phyloP scores from a whole-genome alignment of 2,888 invertebrate genomes.

The Volucella bombylans region DNA sequence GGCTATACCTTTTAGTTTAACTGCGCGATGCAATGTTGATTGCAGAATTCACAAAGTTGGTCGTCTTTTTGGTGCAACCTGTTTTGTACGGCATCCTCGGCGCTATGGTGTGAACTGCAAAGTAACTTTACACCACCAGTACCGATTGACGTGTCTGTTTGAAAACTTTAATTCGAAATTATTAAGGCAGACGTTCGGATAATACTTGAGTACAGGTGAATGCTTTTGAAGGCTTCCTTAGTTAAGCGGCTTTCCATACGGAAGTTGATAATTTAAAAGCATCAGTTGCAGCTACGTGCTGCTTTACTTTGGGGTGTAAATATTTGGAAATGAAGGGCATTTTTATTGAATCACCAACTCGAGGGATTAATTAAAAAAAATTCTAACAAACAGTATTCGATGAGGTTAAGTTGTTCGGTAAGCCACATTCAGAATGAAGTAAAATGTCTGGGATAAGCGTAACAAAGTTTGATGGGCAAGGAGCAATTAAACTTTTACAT shows the following conservation, averaged over 20 bases:
- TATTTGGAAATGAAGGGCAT: too few relatives aligned
- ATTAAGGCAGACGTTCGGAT: slow-evolving; percentile 4
- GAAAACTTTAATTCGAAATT: slow-evolving; percentile 34
- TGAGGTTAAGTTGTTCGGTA: too few relatives aligned
- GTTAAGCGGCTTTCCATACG: not conserved
- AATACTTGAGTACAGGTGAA: too few relatives aligned
- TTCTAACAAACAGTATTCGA: too few relatives aligned
- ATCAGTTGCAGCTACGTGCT: slow-evolving; percentile 6
- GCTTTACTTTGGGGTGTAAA: too few relatives aligned
- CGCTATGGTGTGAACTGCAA: not conserved
- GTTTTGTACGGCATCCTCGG: not conserved
- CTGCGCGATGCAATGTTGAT: slow-evolving; percentile 16
- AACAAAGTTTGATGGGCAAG: too few relatives aligned
- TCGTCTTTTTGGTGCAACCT: not conserved
- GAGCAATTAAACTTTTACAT: too few relatives aligned
- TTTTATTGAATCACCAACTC: too few relatives aligned
- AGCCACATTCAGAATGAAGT: too few relatives aligned
- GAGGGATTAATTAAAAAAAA: too few relatives aligned
- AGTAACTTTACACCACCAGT: slow-evolving; percentile 7
- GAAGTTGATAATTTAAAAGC: slow-evolving; percentile 21
- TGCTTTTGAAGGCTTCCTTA: not conserved
- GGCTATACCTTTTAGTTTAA: not conserved
- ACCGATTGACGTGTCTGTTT: not conserved
- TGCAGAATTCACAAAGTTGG: slow-evolving; percentile 21
- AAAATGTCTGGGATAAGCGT: too few relatives aligned